Evolutionary conservation across 1,140 invertebrate genomes (phyloP), one percentile per base, ranked within the genome.

Genomic region (Oreohelix idahoensis): DNA sequence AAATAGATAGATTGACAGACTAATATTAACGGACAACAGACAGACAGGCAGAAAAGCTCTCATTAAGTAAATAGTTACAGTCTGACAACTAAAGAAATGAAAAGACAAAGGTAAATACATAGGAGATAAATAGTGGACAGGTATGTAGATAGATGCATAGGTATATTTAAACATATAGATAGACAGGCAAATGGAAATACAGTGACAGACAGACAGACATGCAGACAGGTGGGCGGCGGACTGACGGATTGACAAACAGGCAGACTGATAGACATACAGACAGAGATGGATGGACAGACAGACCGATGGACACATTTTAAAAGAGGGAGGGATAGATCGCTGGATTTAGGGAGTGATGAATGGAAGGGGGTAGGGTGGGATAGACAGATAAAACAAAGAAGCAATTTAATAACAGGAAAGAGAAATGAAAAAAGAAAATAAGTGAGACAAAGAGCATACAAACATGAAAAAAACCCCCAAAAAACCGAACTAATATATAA

Each of bases 91-190:
- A n/a, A n/a, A n/a, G n/a, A n/a, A n/a, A n/a, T n/a, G n/a, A n/a
- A n/a, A n/a, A n/a, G n/a, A n/a, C n/a, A n/a, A n/a, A n/a, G n/a
- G n/a, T n/a, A n/a, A n/a, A n/a, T n/a, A n/a, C n/a, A n/a, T n/a
- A n/a, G n/a, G n/a, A n/a, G 63, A 69, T n/a, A 69, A 23, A 35
- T n/a, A 69, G 63, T 69, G 26, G 63, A 39, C 32, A 39, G 69
- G 32, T 35, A 71, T 39, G 42, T 39, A 75, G 73, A 75, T 42
- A 75, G 73, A 75, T 39, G 42, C 15, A 75, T 75, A 75, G 73
- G 42, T 42, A 75, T 39, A 75, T n/a, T n/a, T 26, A 45, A 38
- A 75, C n/a, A 75, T 5, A 71, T 26, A 71, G 32, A 71, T 26
- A 71, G 32, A 71, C 29, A 71, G 69, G 32, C 29, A 71, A n/a